Evolutionary conservation across 2,113 vertebrate species (phyloP), one percentile per base, ranked within the genome.

Genomic region (Dissostichus mawsoni): DNA sequence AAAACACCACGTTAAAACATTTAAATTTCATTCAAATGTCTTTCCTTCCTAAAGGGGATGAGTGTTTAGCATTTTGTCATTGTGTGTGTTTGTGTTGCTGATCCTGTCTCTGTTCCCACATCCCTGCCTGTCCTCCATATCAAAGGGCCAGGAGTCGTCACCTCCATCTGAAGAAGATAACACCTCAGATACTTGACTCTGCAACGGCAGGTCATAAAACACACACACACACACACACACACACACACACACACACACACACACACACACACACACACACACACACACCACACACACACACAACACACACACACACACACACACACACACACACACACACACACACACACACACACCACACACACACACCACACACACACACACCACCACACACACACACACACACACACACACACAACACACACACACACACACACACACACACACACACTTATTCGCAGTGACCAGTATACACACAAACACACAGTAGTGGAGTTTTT

Each of bases 161-260:
- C 80, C 79, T 88, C 81, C 76, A 56, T 90, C 86, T 86, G 70
- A 91, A 88, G 78, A 76, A 69, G 70, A 82, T 88, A 56, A 90
- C 92, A 92, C 93, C 92, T 93, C 86, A n/a, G 72, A 80, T 83
- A 83, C 87, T 92, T 88, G 79, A 81, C 86, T 89, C 76, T 76
- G 82, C 76, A 64, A 82, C 13, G 55, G 63, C 53, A 79, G 85
- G 82, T 86, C 79, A 73, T 94, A 94, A 95, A 93, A 45, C 62
- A 67, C 69, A 64, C 41, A 52, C 58, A 51, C 13, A 53, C 52
- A 53, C 3, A 53, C 36, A 62, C 11, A 63, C 8, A 70, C 4
- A 41, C 36, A 68, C 33, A n/a, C 9, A 23, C 16, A 33, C 11
- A 63, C 25, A 62, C 63, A 64, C 63, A 77, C n/a, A 77, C 11